A percentile compares a stretch with the other conserved stretches of the same genome.
These are phyloP conservation scores for Patella depressa DNA, from an alignment of 2,888 invertebrate species.

Conservation along the genomic window DNA sequence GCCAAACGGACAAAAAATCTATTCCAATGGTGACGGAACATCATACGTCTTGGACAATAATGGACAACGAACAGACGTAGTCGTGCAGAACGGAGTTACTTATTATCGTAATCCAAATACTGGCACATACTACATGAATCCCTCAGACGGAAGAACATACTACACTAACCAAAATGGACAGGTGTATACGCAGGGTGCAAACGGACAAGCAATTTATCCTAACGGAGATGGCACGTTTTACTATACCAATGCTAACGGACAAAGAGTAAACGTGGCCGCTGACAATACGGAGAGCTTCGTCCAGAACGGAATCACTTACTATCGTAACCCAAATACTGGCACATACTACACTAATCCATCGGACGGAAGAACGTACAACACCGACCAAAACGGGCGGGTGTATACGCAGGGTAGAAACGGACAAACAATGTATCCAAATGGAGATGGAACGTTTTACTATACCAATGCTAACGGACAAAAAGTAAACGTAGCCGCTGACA, in stretches of 20 bases:
- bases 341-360: neutral
- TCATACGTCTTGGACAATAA: neutral
- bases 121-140: neutral
- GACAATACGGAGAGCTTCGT: neutral
- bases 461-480: neutral
- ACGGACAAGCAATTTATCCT: too few species aligned
- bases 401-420: neutral
- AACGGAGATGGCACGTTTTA: too few species aligned
- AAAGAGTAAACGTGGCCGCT: neutral
- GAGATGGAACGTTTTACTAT: neutral
- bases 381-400: neutral
- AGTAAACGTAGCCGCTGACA: neutral
- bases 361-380: neutral
- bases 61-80: neutral
- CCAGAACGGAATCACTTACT: constrained; percentile 5
- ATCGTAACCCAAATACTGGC: neutral
- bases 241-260: neutral
- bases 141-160: neutral
- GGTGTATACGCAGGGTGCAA: neutral
- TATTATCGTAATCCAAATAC: neutral
- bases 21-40: neutral
- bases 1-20: neutral
- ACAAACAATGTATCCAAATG: neutral
- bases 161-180: neutral
- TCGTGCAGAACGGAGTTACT: neutral